phyloP scores from a whole-genome alignment of 2,113 vertebrate species.

The Scartelaos histophorus region DNA sequence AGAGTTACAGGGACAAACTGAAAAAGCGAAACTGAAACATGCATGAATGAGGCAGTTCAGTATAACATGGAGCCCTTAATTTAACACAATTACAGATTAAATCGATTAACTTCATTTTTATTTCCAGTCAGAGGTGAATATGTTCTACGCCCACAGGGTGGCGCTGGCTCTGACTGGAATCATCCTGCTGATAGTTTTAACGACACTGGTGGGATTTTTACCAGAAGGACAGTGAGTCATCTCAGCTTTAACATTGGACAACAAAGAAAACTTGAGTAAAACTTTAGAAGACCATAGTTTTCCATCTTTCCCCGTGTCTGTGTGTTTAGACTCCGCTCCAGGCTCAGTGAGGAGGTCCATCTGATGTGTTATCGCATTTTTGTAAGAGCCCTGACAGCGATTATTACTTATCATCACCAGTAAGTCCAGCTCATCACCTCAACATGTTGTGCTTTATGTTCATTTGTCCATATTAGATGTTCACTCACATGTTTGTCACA shows the following conservation, averaged over 20 bases:
- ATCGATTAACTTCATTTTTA: background rate
- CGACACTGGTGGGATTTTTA: slow-evolving; percentile 87
- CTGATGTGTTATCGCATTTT: slow-evolving; percentile 98
- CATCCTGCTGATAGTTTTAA: slow-evolving; percentile 88
- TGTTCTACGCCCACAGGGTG: slow-evolving; percentile 75
- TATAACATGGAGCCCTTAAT: too few species aligned
- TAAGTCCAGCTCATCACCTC: slow-evolving; percentile 46
- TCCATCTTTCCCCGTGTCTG: background rate
- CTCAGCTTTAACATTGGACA: too few species aligned
- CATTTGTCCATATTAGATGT: background rate
- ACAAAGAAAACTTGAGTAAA: background rate
- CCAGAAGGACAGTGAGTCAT: slow-evolving; percentile 87
- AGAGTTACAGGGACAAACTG: too few species aligned
- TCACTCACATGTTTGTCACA: slow-evolving; percentile 51
- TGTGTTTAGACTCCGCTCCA: slow-evolving; percentile 85
- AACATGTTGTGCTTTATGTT: too few species aligned
- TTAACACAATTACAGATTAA: too few species aligned
- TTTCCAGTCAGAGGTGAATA: background rate
- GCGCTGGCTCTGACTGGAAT: slow-evolving; percentile 94
- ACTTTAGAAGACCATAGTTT: background rate
- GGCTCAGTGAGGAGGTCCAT: slow-evolving; percentile 91
- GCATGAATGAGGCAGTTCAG: too few species aligned
- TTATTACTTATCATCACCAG: slow-evolving; percentile 95
- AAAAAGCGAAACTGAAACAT: too few species aligned
- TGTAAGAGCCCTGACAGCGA: slow-evolving; percentile 91